These are phyloP conservation scores for Atlantisia rogersi DNA, from an alignment of 2,113 vertebrate species.

Conservation along the genomic window DNA sequence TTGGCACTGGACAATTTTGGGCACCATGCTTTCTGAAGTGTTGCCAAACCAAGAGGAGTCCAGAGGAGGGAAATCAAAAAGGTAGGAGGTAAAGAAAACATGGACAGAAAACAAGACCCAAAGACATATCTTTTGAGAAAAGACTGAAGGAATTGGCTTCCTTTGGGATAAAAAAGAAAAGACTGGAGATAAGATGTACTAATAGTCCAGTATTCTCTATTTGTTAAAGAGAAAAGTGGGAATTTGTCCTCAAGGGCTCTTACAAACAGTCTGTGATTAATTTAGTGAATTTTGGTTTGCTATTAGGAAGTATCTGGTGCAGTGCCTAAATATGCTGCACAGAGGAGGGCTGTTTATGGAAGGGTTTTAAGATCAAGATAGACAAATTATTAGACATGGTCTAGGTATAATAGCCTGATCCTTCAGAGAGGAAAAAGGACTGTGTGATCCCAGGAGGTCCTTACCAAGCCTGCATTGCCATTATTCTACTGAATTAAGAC, in stretches of 20 bases:
- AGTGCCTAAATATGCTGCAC: not conserved
- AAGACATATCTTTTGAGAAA: not conserved
- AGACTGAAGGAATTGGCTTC: not conserved
- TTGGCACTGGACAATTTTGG: not conserved
- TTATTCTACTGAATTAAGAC: slow-evolving; percentile 43
- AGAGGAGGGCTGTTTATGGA: not conserved
- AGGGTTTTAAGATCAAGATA: not conserved
- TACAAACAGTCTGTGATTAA: not conserved
- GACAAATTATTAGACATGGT: not conserved
- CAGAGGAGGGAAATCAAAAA: not conserved
- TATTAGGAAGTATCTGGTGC: not conserved
- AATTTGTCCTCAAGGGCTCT: not conserved
- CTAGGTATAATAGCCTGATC: not conserved
- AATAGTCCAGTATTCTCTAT: not conserved
- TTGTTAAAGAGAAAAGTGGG: not conserved
- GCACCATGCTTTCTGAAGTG: not conserved
- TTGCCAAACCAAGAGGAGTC: not conserved
- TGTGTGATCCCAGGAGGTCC: not conserved
- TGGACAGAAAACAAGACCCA: not conserved
- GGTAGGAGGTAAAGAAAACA: not conserved
- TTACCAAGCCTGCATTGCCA: not conserved
- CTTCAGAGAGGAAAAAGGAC: not conserved
- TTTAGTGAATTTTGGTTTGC: not conserved
- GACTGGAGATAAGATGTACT: not conserved
- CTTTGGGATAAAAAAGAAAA: not conserved